Conservation (phyloP, 2,888 invertebrate species). For the Spatulosminthurus flaviceps region DNA sequence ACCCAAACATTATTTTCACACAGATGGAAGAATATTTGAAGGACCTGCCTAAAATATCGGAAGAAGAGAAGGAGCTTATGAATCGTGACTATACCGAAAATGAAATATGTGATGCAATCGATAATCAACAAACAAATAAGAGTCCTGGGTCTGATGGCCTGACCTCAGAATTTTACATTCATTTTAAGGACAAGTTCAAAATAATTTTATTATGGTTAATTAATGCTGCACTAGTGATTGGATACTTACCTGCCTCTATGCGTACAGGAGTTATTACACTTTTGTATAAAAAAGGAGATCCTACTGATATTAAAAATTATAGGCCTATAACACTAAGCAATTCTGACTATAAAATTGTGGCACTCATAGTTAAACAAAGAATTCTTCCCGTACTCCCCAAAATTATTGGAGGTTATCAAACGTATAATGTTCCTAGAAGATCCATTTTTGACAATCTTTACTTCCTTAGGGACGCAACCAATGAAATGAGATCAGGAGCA, state of each 20-base stretch:
- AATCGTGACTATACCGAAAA: background rate
- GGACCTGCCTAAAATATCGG: background rate
- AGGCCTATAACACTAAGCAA: slow-evolving; percentile 30
- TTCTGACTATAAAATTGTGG: slow-evolving; percentile 25
- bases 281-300: slow-evolving; percentile 31
- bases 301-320: slow-evolving; percentile 15
- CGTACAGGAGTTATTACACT: background rate
- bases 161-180: slow-evolving; percentile 25
- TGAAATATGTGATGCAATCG: background rate
- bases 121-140: background rate
- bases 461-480: background rate
- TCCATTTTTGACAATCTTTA: slow-evolving; percentile 30
- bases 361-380: slow-evolving; percentile 9
- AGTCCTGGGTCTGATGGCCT: slow-evolving; percentile 29
- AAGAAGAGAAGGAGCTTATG: background rate
- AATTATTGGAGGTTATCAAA: slow-evolving; percentile 29
- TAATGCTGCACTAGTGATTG: background rate
- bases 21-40: background rate
- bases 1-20: background rate
- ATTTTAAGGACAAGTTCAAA: background rate
- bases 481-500: background rate
- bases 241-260: background rate
- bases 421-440: slow-evolving; percentile 16
- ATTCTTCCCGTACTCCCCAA: background rate
- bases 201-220: slow-evolving; percentile 11